phyloP scores from a whole-genome alignment of 1,140 invertebrate species.

The Pseudomyrmex sp. region DNA sequence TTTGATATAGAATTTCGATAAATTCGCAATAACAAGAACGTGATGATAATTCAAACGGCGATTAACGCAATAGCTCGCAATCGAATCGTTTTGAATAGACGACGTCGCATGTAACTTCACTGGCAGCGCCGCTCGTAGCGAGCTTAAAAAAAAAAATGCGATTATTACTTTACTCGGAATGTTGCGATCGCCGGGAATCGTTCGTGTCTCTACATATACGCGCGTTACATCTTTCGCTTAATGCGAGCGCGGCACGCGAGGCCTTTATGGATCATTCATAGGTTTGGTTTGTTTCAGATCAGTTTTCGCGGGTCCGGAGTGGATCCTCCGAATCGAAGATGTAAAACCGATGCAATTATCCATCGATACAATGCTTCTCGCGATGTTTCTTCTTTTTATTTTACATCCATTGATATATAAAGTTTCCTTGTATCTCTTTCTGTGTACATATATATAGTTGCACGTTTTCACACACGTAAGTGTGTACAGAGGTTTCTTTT shows the following conservation, averaged over 20 bases:
- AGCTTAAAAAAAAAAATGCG: slow-evolving; percentile 37
- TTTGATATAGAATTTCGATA: background rate
- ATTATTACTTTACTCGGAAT: slow-evolving; percentile 73
- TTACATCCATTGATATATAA: too few relatives aligned
- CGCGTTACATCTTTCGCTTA: slow-evolving; percentile 71
- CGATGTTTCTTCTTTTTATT: too few relatives aligned
- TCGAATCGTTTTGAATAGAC: slow-evolving; percentile 24
- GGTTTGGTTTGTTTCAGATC: slow-evolving; percentile 59
- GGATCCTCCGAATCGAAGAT: slow-evolving; percentile 13
- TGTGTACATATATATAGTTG: background rate
- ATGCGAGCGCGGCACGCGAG: slow-evolving; percentile 74
- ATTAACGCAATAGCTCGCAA: background rate
- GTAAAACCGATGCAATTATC: background rate
- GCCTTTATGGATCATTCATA: slow-evolving; percentile 60
- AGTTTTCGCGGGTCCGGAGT: slow-evolving; percentile 52
- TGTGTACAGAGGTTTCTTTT: background rate
- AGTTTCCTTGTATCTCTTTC: background rate
- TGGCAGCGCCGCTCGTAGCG: slow-evolving; percentile 4
- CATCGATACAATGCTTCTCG: background rate
- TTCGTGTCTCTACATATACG: slow-evolving; percentile 59
- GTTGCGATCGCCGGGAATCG: slow-evolving; percentile 65
- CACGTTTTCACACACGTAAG: background rate
- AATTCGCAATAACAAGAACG: too few relatives aligned
- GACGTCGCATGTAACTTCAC: slow-evolving; percentile 1
- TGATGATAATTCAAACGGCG: background rate